Evolutionary conservation across 2,113 vertebrate genomes (phyloP).

Genomic region (Cranoglanis bouderius): DNA sequence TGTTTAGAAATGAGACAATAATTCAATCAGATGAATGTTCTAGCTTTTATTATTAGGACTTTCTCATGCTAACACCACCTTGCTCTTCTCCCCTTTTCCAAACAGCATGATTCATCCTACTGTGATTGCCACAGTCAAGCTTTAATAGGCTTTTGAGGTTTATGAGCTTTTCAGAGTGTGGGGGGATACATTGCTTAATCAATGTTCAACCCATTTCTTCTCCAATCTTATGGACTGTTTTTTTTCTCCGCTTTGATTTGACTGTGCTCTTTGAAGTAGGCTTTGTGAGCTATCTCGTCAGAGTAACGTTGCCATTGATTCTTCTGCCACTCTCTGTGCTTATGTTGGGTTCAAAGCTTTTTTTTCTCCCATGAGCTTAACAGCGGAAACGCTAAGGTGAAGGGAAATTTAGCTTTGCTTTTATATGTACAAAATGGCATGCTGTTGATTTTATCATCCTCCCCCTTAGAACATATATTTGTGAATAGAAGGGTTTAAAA

Average conservation of each 20-base stretch:
- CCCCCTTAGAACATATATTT: not conserved
- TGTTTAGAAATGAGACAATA: not conserved
- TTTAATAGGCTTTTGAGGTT: conserved; percentile 59
- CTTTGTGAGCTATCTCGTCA: conserved; percentile 73
- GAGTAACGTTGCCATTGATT: conserved; percentile 76
- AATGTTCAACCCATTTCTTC: conserved; percentile 68
- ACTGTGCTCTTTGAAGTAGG: conserved; percentile 73
- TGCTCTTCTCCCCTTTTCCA: conserved; percentile 40
- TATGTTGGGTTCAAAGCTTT: conserved; percentile 72
- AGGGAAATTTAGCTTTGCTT: conserved; percentile 32
- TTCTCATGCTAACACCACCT: not conserved
- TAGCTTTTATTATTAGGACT: conserved; percentile 16
- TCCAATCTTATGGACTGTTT: conserved; percentile 71
- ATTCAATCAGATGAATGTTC: not conserved
- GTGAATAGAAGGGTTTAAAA: not conserved
- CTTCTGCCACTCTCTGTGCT: conserved; percentile 65
- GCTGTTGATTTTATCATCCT: not conserved
- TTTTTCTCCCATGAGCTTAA: conserved; percentile 56
- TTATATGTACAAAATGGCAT: conserved; percentile 19
- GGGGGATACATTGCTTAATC: conserved; percentile 67
- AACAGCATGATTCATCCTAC: conserved; percentile 19
- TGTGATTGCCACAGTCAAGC: conserved; percentile 56
- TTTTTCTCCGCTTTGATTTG: conserved; percentile 74
- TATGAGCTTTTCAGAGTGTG: conserved; percentile 44
- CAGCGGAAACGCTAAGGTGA: conserved; percentile 42